Conservation (phyloP, 2,797 vertebrate species). For the Gymnoscopelus braueri region DNA sequence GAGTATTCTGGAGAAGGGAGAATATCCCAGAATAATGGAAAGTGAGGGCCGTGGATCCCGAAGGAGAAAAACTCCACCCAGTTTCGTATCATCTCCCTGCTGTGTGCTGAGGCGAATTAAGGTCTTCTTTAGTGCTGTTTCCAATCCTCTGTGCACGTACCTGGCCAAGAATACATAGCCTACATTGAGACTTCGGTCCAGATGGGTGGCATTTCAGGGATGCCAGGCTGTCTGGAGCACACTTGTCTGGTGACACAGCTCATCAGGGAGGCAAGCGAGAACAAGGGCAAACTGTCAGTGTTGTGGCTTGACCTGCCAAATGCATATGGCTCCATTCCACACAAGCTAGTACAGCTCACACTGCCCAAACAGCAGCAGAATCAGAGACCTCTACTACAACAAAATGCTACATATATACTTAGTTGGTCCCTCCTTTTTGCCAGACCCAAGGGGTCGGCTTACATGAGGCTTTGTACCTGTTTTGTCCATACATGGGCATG, state of each 20-base stretch:
- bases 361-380: background rate
- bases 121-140: constrained; percentile 21
- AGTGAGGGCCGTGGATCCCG: background rate
- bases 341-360: background rate
- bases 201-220: background rate
- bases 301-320: constrained; percentile 12
- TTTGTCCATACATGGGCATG: too few relatives aligned
- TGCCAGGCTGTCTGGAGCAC: constrained; percentile 8
- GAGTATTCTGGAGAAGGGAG: background rate
- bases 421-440: too few relatives aligned
- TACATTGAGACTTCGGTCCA: constrained; percentile 9
- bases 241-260: constrained; percentile 9
- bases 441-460: too few relatives aligned
- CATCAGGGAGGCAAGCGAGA: constrained; percentile 10
- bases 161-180: background rate
- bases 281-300: constrained; percentile 15
- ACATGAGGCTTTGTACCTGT: too few relatives aligned
- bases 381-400: constrained; percentile 4
- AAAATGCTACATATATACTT: background rate
- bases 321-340: constrained; percentile 9
- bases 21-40: constrained; percentile 7
- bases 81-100: constrained; percentile 27
- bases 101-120: constrained; percentile 5
- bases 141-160: background rate
- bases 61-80: background rate